Percentiles rank a stretch among this genome's conserved stretches.
phyloP scores from a whole-genome alignment of 92 coral and sea anemone genomes.

The Scolanthus callimorphus region DNA sequence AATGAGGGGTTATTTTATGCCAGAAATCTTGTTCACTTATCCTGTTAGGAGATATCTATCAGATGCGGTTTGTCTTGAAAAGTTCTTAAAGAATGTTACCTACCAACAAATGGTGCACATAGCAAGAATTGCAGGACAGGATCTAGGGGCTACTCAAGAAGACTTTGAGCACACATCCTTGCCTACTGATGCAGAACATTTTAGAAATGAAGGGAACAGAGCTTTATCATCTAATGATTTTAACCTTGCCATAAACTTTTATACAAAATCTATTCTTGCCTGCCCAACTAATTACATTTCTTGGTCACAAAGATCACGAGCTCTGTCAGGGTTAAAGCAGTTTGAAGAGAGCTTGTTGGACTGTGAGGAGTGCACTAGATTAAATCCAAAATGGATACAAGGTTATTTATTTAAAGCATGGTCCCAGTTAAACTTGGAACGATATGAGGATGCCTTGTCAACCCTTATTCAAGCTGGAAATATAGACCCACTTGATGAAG shows the following conservation, averaged over 20 bases:
- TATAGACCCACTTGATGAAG: not conserved
- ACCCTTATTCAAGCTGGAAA: not conserved
- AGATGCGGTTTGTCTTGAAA: not conserved
- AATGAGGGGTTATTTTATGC: not conserved
- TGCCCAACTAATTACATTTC: not conserved
- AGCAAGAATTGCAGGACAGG: not conserved
- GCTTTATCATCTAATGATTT: not conserved
- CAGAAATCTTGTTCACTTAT: not conserved
- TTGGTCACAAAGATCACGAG: not conserved
- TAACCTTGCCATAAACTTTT: not conserved
- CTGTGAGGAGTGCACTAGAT: not conserved
- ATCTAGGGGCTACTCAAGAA: not conserved
- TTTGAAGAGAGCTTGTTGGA: not conserved
- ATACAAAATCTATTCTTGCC: not conserved
- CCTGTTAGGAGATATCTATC: not conserved
- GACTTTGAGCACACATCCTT: not conserved
- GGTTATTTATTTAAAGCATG: not conserved
- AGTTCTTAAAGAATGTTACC: not conserved
- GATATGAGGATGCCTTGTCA: not conserved
- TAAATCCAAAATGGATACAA: not conserved
- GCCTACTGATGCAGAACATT: not conserved
- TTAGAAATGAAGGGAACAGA: slow-evolving; percentile 1
- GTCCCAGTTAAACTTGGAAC: not conserved
- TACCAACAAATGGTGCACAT: not conserved
- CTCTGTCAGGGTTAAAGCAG: not conserved